A percentile compares a stretch with the other conserved stretches of the same genome.
These are phyloP conservation scores for Lycocorax pyrrhopterus DNA, from an alignment of 2,113 vertebrate species.

Conservation along the genomic window DNA sequence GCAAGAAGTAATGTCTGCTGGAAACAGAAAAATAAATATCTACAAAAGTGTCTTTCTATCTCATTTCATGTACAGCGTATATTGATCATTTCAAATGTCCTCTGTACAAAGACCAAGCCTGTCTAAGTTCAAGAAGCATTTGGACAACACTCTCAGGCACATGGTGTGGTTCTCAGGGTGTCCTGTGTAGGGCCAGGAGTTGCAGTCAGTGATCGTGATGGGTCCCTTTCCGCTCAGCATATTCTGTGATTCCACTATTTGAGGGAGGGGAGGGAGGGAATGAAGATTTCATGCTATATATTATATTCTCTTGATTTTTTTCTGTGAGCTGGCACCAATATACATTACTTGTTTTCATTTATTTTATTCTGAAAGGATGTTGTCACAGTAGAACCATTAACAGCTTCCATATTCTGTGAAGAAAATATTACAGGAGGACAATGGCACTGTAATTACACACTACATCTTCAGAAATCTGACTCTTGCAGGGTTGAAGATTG, in stretches of 20 bases:
- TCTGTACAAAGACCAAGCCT: background rate
- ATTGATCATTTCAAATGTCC: background rate
- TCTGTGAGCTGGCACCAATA: background rate
- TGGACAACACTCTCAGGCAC: background rate
- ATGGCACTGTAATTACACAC: conserved; percentile 47
- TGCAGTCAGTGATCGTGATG: background rate
- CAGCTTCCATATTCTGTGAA: conserved; percentile 36
- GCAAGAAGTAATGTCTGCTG: background rate
- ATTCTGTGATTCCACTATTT: background rate
- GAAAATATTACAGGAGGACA: background rate
- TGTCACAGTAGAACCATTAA: conserved; percentile 34
- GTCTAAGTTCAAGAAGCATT: background rate
- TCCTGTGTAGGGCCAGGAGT: background rate
- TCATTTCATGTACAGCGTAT: background rate
- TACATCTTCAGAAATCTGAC: conserved; percentile 39
- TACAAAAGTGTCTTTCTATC: background rate
- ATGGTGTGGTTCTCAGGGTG: background rate
- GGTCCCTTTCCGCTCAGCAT: background rate
- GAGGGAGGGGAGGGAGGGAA: background rate
- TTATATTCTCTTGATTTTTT: background rate
- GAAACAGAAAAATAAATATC: background rate
- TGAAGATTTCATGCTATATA: background rate
- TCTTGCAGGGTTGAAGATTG: conserved; percentile 46
- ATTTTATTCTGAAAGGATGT: conserved; percentile 47
- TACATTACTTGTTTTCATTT: conserved; percentile 4